Evolutionary conservation across 2,113 vertebrate species (phyloP).

Genomic region (Anolis sagrei): DNA sequence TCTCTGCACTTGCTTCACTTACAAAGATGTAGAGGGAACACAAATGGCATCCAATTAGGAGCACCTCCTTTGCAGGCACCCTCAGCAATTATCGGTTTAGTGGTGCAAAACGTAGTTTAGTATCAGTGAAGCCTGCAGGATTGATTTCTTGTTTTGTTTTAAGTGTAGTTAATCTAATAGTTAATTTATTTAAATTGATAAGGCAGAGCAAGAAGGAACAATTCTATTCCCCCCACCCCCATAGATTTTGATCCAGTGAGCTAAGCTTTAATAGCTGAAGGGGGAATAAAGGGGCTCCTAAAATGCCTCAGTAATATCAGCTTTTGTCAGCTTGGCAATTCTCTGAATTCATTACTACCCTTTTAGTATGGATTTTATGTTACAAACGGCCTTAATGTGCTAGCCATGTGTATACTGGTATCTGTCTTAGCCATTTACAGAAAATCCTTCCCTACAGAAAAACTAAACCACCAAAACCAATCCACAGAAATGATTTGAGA

Average conservation of each 20-base stretch:
- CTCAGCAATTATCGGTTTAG: neutral
- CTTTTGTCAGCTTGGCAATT: conserved; percentile 12
- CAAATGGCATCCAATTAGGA: neutral
- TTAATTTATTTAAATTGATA: conserved; percentile 67
- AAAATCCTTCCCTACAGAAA: conserved; percentile 3
- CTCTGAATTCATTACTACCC: conserved; percentile 39
- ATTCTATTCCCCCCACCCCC: conserved; percentile 14
- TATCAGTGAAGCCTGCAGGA: neutral
- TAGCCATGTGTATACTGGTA: neutral
- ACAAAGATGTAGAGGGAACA: neutral
- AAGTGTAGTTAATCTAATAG: conserved; percentile 65
- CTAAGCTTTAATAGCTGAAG: neutral
- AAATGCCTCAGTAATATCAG: rapidly evolving
- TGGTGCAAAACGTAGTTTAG: conserved; percentile 13
- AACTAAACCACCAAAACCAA: neutral
- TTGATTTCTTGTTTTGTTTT: conserved; percentile 63
- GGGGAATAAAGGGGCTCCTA: conserved; percentile 10
- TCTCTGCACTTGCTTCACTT: neutral
- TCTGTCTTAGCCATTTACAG: neutral
- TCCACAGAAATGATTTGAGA: neutral
- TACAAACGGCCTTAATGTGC: neutral
- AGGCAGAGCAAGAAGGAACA: conserved; percentile 26
- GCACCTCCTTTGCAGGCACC: rapidly evolving
- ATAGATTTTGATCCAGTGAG: conserved; percentile 27
- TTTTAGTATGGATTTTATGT: conserved; percentile 27